Conservation (phyloP, 2,888 invertebrate species). For the Eudasyphora cyanicolor region DNA sequence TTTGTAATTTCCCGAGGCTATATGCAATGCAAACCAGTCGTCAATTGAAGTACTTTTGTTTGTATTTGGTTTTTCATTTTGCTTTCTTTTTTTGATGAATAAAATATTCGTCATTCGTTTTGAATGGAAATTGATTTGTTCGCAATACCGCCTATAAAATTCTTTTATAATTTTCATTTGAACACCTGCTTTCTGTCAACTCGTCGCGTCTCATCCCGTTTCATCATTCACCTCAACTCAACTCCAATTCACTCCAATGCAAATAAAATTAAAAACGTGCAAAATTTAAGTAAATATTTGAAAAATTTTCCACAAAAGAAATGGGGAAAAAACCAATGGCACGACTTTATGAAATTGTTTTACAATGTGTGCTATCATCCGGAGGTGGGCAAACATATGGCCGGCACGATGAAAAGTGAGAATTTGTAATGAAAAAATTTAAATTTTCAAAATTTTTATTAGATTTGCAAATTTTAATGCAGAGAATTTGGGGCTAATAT, state of each 20-base stretch:
- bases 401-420: too few species aligned
- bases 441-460: too few species aligned
- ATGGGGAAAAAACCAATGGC: constrained; percentile 2
- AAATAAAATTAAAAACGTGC: constrained; percentile 51
- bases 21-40: neutral
- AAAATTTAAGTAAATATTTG: constrained; percentile 59
- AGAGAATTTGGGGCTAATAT: too few species aligned
- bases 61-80: neutral
- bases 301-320: constrained; percentile 2
- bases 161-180: constrained; percentile 1
- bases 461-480: too few species aligned
- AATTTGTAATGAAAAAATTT: too few species aligned
- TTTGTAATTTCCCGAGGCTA: neutral
- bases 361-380: constrained; percentile 11
- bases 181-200: constrained; percentile 57
- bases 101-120: neutral
- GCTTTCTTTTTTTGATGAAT: neutral
- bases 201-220: too few species aligned
- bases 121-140: neutral
- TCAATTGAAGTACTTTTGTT: neutral
- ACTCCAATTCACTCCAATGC: constrained; percentile 12
- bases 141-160: neutral
- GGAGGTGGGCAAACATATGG: neutral
- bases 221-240: too few species aligned
- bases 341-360: constrained; percentile 37